phyloP scores from a whole-genome alignment of 2,797 vertebrate species.

The Falco berigora region DNA sequence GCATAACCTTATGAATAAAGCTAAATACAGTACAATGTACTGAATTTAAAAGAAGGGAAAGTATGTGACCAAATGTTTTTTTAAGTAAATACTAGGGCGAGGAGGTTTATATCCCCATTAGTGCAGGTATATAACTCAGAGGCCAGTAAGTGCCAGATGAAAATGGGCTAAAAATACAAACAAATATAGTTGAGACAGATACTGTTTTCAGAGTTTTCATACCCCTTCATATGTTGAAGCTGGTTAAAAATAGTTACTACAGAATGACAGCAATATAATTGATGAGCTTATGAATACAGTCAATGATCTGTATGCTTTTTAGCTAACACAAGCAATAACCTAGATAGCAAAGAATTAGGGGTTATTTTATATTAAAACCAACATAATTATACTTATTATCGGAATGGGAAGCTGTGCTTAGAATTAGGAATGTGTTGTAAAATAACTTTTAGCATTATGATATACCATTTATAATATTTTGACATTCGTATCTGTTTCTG shows the following conservation, averaged over 20 bases:
- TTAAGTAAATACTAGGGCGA: background rate
- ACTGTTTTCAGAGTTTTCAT: background rate
- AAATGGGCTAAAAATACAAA: background rate
- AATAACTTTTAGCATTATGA: background rate
- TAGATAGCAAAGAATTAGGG: background rate
- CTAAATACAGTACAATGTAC: background rate
- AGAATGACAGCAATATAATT: background rate
- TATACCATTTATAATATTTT: background rate
- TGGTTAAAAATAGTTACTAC: background rate
- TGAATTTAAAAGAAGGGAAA: background rate
- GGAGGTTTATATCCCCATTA: background rate
- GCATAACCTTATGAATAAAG: background rate
- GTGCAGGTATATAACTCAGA: background rate
- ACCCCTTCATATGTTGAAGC: background rate
- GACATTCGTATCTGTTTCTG: accelerated
- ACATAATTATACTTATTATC: background rate
- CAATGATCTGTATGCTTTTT: background rate
- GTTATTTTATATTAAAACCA: background rate
- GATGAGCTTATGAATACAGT: background rate
- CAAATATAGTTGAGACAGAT: background rate
- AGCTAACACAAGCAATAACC: background rate
- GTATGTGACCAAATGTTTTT: background rate
- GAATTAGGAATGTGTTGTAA: background rate
- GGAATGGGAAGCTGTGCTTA: background rate
- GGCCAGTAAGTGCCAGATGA: background rate